phyloP scores from a whole-genome alignment of 2,113 vertebrate genomes.

The Siphamia tubifer region DNA sequence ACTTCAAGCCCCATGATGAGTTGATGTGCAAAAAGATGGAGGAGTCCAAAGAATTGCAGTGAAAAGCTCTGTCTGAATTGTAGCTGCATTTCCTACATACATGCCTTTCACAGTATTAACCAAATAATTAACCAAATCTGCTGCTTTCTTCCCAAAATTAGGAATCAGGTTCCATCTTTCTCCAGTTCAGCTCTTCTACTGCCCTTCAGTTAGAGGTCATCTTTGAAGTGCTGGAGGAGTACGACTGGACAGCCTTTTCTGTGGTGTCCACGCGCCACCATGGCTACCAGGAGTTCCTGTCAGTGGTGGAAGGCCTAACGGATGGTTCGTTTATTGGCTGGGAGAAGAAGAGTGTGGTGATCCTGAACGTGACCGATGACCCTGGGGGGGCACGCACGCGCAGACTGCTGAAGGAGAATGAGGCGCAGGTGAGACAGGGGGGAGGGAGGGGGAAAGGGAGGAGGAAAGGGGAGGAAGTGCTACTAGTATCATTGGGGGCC shows the following conservation, averaged over 20 bases:
- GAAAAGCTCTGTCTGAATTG: background rate
- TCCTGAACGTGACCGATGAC: slow-evolving; percentile 88
- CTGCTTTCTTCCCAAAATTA: slow-evolving; percentile 69
- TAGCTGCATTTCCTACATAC: slow-evolving; percentile 16
- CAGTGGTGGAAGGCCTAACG: slow-evolving; percentile 90
- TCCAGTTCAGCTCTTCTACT: slow-evolving; percentile 93
- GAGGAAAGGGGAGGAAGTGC: slow-evolving; percentile 74
- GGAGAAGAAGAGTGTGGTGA: slow-evolving; percentile 93
- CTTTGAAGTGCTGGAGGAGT: slow-evolving; percentile 95
- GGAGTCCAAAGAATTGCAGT: slow-evolving; percentile 48
- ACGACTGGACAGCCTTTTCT: slow-evolving; percentile 94
- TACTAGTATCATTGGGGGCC: slow-evolving; percentile 50
- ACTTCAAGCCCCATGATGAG: slow-evolving; percentile 53
- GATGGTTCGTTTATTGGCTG: slow-evolving; percentile 95
- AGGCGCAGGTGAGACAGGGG: slow-evolving; percentile 87
- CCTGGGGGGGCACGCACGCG: slow-evolving; percentile 84
- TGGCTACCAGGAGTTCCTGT: slow-evolving; percentile 91
- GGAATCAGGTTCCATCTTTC: slow-evolving; percentile 94
- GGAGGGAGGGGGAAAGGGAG: slow-evolving; percentile 61
- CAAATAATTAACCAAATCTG: slow-evolving; percentile 48
- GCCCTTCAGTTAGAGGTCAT: slow-evolving; percentile 93
- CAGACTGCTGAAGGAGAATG: slow-evolving; percentile 88
- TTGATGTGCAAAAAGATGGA: slow-evolving; percentile 45
- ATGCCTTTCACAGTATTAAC: slow-evolving; percentile 3
- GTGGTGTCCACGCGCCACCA: slow-evolving; percentile 91